Evolutionary conservation across 1,140 invertebrate genomes (phyloP).

Genomic region (Drosophila pseudoananassae): DNA sequence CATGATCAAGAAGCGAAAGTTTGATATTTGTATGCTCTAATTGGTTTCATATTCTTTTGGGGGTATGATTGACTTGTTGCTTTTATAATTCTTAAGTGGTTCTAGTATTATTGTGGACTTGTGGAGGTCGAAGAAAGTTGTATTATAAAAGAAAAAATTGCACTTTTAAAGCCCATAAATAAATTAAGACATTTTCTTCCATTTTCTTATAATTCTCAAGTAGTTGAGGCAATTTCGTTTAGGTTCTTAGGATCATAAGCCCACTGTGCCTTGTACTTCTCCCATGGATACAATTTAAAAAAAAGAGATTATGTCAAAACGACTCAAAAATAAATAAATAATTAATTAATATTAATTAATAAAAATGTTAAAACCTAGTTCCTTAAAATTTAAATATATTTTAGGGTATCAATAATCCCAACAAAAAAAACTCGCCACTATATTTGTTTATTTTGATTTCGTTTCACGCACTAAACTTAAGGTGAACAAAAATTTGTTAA

Average conservation of each 20-base stretch:
- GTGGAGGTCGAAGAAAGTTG: too few relatives aligned
- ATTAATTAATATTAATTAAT: neutral
- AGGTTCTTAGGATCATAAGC: neutral
- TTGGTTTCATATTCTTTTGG: neutral
- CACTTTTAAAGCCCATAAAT: too few relatives aligned
- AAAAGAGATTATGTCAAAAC: conserved; percentile 5
- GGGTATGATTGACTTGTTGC: neutral
- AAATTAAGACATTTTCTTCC: too few relatives aligned
- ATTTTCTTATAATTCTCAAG: too few relatives aligned
- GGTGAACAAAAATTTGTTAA: conserved; percentile 55
- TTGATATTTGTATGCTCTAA: neutral
- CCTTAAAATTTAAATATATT: neutral
- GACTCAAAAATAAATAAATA: neutral
- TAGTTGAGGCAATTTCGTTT: neutral
- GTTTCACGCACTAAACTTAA: conserved; percentile 29
- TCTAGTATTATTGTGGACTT: neutral
- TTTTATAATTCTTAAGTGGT: neutral
- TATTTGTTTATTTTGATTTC: conserved; percentile 22
- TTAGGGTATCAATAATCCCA: conserved; percentile 8
- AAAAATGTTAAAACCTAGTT: too few relatives aligned
- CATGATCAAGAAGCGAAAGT: conserved; percentile 7
- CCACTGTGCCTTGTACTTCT: conserved; percentile 43
- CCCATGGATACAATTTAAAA: conserved; percentile 48
- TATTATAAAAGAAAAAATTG: too few relatives aligned
- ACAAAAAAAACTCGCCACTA: too few relatives aligned